A percentile compares a stretch with the other conserved stretches of the same genome.
Conservation (phyloP, 1,140 invertebrate species). For the Heliconius hermathena region DNA sequence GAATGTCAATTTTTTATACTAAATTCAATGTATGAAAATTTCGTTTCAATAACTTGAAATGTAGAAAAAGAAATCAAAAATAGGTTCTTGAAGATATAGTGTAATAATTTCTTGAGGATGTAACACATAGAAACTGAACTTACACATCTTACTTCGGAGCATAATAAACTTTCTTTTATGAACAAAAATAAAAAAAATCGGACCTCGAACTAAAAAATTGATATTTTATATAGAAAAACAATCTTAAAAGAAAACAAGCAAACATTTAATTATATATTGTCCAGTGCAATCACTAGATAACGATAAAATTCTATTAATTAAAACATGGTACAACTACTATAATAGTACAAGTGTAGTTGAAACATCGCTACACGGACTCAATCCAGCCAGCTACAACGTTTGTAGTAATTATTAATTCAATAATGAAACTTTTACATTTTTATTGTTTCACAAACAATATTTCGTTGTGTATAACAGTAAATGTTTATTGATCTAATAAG, state of each 20-base stretch:
- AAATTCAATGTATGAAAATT: too few species aligned
- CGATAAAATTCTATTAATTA: slow-evolving; percentile 34
- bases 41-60: too few species aligned
- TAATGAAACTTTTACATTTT: background rate
- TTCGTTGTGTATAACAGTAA: background rate
- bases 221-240: background rate
- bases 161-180: too few species aligned
- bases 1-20: too few species aligned
- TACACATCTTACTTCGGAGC: too few species aligned
- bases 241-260: background rate
- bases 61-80: too few species aligned
- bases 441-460: background rate
- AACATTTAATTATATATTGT: background rate
- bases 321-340: slow-evolving; percentile 14
- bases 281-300: background rate
- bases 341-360: slow-evolving; percentile 13
- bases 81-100: too few species aligned
- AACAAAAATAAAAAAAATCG: too few species aligned
- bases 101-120: too few species aligned
- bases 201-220: too few species aligned
- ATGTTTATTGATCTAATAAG: background rate
- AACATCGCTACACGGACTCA: slow-evolving; percentile 22
- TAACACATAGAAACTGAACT: too few species aligned
- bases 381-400: background rate
- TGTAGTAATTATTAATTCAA: background rate